Evolutionary conservation across 2,888 invertebrate species (phyloP).

Genomic region (Ectemnius continuus): DNA sequence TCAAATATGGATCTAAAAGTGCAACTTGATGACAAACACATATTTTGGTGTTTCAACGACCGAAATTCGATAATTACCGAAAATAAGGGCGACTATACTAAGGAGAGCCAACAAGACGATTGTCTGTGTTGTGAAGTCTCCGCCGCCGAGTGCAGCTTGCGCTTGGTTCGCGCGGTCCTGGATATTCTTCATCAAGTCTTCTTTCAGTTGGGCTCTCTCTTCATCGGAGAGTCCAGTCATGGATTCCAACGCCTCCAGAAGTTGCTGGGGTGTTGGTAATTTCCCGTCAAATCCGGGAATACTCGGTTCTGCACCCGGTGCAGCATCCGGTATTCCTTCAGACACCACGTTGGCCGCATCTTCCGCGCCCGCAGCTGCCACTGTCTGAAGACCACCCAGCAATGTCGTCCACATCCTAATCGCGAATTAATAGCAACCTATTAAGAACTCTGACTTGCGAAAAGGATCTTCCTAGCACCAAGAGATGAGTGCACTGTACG

Average conservation of each 20-base stretch:
- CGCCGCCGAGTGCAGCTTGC: slow-evolving; percentile 3
- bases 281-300: slow-evolving; percentile 57
- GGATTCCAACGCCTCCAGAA: slow-evolving; percentile 81
- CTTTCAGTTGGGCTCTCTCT: slow-evolving; percentile 81
- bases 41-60: too few species aligned
- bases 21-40: too few species aligned
- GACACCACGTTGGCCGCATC: slow-evolving; percentile 10
- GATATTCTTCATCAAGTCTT: slow-evolving; percentile 79
- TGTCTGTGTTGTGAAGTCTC: slow-evolving; percentile 66
- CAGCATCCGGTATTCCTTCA: slow-evolving; percentile 2
- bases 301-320: background rate
- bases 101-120: slow-evolving; percentile 65
- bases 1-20: too few species aligned
- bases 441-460: background rate
- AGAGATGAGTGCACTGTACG: background rate
- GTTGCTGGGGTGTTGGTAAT: slow-evolving; percentile 80
- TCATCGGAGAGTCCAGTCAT: slow-evolving; percentile 82
- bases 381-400: slow-evolving; percentile 17
- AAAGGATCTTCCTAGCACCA: background rate
- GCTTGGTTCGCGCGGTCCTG: background rate
- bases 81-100: slow-evolving; percentile 63
- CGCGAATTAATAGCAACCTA: slow-evolving; percentile 11
- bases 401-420: slow-evolving; percentile 50
- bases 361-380: slow-evolving; percentile 26
- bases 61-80: slow-evolving; percentile 59